phyloP scores from a whole-genome alignment of 2,888 invertebrate species.

The Rhabditoides inermis region DNA sequence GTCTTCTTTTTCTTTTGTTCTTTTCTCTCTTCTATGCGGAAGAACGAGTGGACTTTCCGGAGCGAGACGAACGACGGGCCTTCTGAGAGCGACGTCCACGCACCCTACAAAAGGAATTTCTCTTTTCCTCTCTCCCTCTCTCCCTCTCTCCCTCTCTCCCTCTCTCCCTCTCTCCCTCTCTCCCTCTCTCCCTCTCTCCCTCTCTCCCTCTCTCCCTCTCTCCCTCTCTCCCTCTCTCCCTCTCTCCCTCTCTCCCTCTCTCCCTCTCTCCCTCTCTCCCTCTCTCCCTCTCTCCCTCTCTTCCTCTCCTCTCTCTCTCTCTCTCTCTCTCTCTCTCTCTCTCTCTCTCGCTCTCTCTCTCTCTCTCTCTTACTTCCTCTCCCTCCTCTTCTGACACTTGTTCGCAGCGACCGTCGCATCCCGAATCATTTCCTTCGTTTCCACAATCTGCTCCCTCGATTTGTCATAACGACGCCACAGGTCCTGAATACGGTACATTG shows the following conservation, averaged over 20 bases:
- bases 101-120: too few species aligned
- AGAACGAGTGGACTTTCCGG: too few species aligned
- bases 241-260: constrained; percentile 1
- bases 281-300: constrained; percentile 11
- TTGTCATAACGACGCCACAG: too few species aligned
- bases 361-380: background rate
- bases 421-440: too few species aligned
- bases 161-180: constrained; percentile 7
- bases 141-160: background rate
- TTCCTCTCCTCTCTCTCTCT: constrained; percentile 13
- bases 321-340: constrained; percentile 4
- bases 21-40: too few species aligned
- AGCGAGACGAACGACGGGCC: too few species aligned
- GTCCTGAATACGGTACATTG: too few species aligned
- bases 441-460: too few species aligned
- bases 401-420: too few species aligned
- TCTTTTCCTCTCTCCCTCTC: background rate
- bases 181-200: constrained; percentile 9
- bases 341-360: background rate
- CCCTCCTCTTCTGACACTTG: too few species aligned
- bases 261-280: constrained; percentile 11
- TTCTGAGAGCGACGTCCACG: too few species aligned
- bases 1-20: too few species aligned
- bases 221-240: background rate
- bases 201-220: background rate